A percentile compares a stretch with the other conserved stretches of the same genome.
These are phyloP conservation scores for Tetheella fluctuosa DNA, from an alignment of 2,888 invertebrate genomes.

Conservation along the genomic window DNA sequence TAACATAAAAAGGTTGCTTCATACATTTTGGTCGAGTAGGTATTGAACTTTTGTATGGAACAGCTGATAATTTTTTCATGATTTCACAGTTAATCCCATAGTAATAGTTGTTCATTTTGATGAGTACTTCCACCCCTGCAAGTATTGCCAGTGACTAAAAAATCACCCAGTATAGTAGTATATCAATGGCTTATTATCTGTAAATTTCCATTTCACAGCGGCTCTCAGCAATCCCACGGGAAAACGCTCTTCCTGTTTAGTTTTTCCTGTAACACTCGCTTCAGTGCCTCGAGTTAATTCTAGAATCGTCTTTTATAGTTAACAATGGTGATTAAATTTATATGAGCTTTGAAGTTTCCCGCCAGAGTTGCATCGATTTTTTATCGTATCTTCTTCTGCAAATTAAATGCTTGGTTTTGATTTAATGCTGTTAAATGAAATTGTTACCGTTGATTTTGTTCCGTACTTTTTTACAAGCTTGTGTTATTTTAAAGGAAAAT, in stretches of 20 bases:
- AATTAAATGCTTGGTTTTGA: not conserved
- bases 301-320: conserved; percentile 3
- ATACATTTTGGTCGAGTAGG: too few relatives aligned
- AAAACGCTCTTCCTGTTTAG: not conserved
- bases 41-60: too few relatives aligned
- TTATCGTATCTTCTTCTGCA: not conserved
- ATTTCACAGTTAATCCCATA: too few relatives aligned
- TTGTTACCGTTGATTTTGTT: not conserved
- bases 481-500: not conserved
- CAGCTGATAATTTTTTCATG: too few relatives aligned
- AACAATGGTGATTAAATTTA: not conserved
- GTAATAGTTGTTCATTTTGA: too few relatives aligned
- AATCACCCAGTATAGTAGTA: too few relatives aligned
- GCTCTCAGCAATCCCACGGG: not conserved
- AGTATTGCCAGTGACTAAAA: too few relatives aligned
- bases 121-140: too few relatives aligned
- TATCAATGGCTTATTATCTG: not conserved
- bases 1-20: too few relatives aligned
- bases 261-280: not conserved
- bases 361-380: not conserved
- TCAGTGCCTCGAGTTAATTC: not conserved
- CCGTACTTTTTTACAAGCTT: not conserved
- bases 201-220: conserved; percentile 1
- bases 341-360: conserved; percentile 2
- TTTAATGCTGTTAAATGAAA: not conserved